Evolutionary conservation across 2,797 vertebrate genomes (phyloP), one percentile per base, ranked within the genome.

Genomic region (Ctenosaura bakeri): DNA sequence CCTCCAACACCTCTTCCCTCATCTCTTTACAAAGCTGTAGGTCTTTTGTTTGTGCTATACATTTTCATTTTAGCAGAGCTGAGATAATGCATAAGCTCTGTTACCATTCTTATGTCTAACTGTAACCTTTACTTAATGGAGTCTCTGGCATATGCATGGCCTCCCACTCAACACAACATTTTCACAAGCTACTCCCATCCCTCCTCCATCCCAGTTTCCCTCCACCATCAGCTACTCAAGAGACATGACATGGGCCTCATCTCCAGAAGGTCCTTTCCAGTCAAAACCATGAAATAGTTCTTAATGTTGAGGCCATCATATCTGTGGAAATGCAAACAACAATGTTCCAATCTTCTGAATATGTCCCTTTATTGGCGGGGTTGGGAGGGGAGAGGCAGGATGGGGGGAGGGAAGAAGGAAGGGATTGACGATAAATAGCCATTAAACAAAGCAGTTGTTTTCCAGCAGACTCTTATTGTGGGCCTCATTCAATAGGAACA

Each of bases 51-150:
- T 95, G 93, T 94, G 91, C 95, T 96, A 92, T 94, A 85, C 92
- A 95, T 97, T 94, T 95, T 96, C 95, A 95, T 94, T 96, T 97
- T 95, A 97, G 97, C 94, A 94, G 92, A 93, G 94, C 92, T 93
- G 94, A 96, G 96, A 97, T 97, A 98, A 97, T 97, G 96, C 96
- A 97, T 92, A 73, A 93, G 94, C 94, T 95, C 95, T 92, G 97
- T 90, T 95, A 88, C 90, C 89, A 87, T 95, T 95, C 94, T 96
- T 94, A 93, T 77, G 85, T 90, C 89, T 96, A 92, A 92, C 92
- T 87, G 94, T 96, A 97, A 97, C 96, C 96, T 97, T 94, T 96
- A 93, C 97, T 89, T 98, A 98, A 98, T 97, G 97, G 97, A 97
- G 96, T 93, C 89, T 92, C 90, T 89, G 91, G 92, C 93, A 92